phyloP scores from a whole-genome alignment of 2,888 invertebrate species.

The Troides aeacus region DNA sequence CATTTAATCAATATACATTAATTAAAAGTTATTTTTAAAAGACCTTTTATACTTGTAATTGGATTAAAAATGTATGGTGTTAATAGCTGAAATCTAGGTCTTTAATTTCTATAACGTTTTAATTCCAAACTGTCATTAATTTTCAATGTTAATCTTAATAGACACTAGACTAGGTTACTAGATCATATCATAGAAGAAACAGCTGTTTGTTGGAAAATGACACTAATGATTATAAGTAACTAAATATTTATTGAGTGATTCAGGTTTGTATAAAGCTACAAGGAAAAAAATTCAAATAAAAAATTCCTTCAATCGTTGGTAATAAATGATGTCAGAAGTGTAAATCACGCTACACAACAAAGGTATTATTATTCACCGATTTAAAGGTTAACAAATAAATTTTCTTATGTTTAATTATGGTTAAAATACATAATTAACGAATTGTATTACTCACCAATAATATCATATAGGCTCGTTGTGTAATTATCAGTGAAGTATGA shows the following conservation, averaged over 20 bases:
- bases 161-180: background rate
- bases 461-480: slow-evolving; percentile 65
- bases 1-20: no score
- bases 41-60: no score
- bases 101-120: background rate
- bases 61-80: no score
- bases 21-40: no score
- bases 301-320: no score
- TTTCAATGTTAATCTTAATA: background rate
- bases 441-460: slow-evolving; percentile 61
- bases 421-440: background rate
- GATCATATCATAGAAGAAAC: background rate
- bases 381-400: background rate
- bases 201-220: background rate
- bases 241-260: background rate
- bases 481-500: slow-evolving; percentile 64
- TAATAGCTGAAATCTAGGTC: no score
- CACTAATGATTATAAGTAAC: background rate
- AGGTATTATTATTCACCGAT: background rate
- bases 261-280: background rate
- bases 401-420: background rate
- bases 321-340: background rate
- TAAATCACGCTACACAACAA: background rate
- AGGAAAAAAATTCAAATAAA: background rate
- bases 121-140: background rate